phyloP scores from a whole-genome alignment of 2,113 vertebrate species.

The Brachypodius melanocephalos region DNA sequence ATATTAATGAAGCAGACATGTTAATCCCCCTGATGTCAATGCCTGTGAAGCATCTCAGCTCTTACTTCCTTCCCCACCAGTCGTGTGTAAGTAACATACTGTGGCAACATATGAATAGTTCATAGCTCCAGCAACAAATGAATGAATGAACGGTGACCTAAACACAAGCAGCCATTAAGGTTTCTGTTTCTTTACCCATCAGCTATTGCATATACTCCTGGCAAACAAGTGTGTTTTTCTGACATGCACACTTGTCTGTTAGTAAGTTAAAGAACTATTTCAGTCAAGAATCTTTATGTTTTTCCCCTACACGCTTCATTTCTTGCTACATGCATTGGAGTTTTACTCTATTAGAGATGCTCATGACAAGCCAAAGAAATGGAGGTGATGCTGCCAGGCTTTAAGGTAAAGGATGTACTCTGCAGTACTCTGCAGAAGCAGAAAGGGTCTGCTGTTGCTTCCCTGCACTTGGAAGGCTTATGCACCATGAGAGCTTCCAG shows the following conservation, averaged over 20 bases:
- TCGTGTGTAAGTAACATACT: conserved; percentile 90
- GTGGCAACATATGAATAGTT: conserved; percentile 92
- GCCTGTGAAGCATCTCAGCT: conserved; percentile 74
- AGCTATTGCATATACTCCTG: conserved; percentile 31
- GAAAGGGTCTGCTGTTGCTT: background rate
- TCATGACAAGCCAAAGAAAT: conserved; percentile 14
- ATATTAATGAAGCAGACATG: conserved; percentile 79
- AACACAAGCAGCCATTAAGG: conserved; percentile 63
- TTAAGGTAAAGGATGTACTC: background rate
- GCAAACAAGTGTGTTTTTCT: conserved; percentile 62
- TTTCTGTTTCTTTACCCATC: conserved; percentile 65
- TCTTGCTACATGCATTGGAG: conserved; percentile 32
- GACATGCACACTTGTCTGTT: conserved; percentile 58
- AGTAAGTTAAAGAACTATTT: conserved; percentile 46
- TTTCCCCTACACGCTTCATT: conserved; percentile 39
- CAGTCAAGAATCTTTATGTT: conserved; percentile 25
- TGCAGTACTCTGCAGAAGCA: background rate
- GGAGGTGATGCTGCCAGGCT: background rate
- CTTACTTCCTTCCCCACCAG: conserved; percentile 80
- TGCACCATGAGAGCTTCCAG: background rate
- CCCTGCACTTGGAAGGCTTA: background rate
- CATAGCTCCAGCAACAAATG: conserved; percentile 79
- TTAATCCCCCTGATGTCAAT: conserved; percentile 72
- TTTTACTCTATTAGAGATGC: conserved; percentile 10
- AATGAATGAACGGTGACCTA: conserved; percentile 74